Percentiles rank a stretch among this genome's conserved stretches.
phyloP scores from a whole-genome alignment of 2,113 vertebrate genomes.

The Pituophis catenifer region DNA sequence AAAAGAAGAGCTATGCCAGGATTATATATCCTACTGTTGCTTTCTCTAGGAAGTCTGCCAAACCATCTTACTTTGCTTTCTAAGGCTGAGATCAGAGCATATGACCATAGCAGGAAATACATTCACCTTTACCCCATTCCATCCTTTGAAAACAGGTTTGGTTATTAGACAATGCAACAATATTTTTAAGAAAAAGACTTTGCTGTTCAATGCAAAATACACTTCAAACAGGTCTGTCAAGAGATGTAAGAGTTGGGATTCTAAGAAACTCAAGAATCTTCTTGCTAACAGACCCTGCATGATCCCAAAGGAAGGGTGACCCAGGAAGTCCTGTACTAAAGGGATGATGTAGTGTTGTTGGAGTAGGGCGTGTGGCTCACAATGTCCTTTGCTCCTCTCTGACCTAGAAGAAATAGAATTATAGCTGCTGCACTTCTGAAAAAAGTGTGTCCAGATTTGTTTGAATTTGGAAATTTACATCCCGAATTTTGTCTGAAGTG shows the following conservation, averaged over 20 bases:
- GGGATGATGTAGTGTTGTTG: background rate
- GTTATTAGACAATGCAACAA: background rate
- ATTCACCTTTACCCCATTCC: background rate
- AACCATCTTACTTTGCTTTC: background rate
- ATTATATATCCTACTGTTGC: background rate
- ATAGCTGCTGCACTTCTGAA: background rate
- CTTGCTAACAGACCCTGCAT: background rate
- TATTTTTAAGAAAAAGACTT: background rate
- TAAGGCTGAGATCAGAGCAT: background rate
- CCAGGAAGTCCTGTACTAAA: background rate
- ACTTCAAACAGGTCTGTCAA: background rate
- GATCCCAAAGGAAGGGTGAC: background rate
- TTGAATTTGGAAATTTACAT: background rate
- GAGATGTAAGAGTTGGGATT: background rate
- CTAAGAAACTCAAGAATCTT: background rate
- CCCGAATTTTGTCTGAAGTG: background rate
- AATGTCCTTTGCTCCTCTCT: background rate
- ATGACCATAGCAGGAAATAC: background rate
- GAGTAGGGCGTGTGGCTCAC: background rate
- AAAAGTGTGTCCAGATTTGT: background rate
- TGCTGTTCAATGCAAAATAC: background rate
- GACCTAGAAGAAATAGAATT: background rate
- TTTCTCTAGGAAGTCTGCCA: background rate
- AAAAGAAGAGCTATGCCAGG: background rate
- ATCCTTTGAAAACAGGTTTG: background rate